Evolutionary conservation across 2,888 invertebrate genomes (phyloP).

Genomic region (Eilema sororculum): DNA sequence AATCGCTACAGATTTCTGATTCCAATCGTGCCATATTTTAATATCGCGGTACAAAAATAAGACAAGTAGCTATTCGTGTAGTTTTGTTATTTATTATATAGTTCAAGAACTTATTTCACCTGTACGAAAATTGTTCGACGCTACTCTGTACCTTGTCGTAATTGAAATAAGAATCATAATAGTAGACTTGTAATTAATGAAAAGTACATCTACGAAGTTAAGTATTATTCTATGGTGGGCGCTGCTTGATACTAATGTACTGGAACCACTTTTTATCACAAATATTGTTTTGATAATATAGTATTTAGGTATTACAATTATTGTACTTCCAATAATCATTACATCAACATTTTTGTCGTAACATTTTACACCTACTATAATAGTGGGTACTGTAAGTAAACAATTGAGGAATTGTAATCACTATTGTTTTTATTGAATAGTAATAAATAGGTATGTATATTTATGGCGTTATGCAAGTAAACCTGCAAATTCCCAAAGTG

Average conservation of each 20-base stretch:
- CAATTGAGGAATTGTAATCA: conserved; percentile 79
- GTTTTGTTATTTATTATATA: conserved; percentile 20
- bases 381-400: conserved; percentile 44
- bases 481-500: conserved; percentile 87
- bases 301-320: conserved; percentile 43
- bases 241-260: conserved; percentile 34
- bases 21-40: conserved; percentile 18
- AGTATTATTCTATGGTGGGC: conserved; percentile 35
- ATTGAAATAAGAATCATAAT: conserved; percentile 14
- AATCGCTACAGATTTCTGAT: not conserved
- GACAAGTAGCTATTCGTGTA: conserved; percentile 6
- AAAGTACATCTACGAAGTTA: conserved; percentile 16
- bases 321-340: conserved; percentile 54
- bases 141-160: conserved; percentile 31
- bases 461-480: conserved; percentile 84
- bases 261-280: conserved; percentile 38
- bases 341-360: conserved; percentile 46
- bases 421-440: conserved; percentile 74
- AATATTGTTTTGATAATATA: conserved; percentile 45
- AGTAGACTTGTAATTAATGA: conserved; percentile 9
- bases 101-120: conserved; percentile 8
- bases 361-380: conserved; percentile 43
- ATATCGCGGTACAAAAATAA: conserved; percentile 17
- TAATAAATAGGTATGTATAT: conserved; percentile 75
- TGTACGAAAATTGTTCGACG: conserved; percentile 15